Conservation (phyloP, 2,113 vertebrate genomes). For the Hirundichthys speculiger region DNA sequence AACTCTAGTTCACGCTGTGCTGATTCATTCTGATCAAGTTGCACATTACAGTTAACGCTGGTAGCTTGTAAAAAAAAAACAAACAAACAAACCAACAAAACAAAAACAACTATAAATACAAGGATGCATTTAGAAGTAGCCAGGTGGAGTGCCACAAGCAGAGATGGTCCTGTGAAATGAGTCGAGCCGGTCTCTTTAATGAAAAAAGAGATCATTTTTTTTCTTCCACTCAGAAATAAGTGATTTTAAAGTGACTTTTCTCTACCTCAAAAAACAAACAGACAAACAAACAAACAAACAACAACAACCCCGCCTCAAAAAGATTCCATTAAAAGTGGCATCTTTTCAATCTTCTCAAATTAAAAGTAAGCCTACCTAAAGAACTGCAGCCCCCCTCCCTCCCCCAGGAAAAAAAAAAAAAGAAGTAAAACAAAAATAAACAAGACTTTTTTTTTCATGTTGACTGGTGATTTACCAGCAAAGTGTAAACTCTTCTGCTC, state of each 20-base stretch:
- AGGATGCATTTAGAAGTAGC: constrained; percentile 2
- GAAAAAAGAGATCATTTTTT: too few species aligned
- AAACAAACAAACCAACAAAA: too few species aligned
- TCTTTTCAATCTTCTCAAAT: too few species aligned
- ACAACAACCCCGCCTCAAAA: too few species aligned
- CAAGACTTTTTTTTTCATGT: constrained; percentile 23
- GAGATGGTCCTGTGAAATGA: constrained; percentile 15
- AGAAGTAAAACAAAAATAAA: constrained; percentile 10
- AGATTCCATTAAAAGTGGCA: too few species aligned
- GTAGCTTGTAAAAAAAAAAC: not conserved
- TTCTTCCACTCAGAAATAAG: too few species aligned
- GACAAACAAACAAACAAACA: too few species aligned
- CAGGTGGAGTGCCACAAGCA: constrained; percentile 6
- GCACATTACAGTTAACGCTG: constrained; percentile 6
- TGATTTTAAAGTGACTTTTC: too few species aligned
- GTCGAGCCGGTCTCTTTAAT: not conserved
- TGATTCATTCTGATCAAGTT: constrained; percentile 6
- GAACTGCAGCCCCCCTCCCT: too few species aligned
- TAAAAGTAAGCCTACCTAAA: too few species aligned
- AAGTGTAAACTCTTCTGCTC: constrained; percentile 48
- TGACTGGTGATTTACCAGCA: constrained; percentile 22
- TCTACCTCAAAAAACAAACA: too few species aligned
- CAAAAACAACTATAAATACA: constrained; percentile 25
- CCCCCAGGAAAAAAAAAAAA: too few species aligned
- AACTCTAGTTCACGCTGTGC: not conserved